Evolutionary conservation across 2,888 invertebrate species (phyloP).

Genomic region (Craniophora ligustri): DNA sequence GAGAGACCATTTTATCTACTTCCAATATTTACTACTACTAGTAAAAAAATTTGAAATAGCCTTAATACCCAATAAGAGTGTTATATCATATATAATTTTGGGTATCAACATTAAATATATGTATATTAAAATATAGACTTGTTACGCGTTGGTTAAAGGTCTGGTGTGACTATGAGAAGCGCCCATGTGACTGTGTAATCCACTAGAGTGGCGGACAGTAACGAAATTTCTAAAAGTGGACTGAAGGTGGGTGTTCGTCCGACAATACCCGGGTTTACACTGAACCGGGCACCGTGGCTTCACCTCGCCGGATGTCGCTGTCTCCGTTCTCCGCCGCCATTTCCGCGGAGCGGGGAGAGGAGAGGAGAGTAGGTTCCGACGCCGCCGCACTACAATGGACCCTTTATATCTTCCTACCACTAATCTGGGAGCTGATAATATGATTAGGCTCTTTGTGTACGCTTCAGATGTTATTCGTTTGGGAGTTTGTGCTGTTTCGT

Average conservation of each 20-base stretch:
- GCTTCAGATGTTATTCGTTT: constrained; percentile 52
- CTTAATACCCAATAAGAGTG: too few species aligned
- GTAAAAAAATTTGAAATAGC: too few species aligned
- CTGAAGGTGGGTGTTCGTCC: constrained; percentile 45
- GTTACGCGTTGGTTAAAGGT: too few species aligned
- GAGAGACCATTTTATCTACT: too few species aligned
- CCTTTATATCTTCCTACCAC: constrained; percentile 82
- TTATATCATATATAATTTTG: too few species aligned
- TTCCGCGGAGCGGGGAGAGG: constrained; percentile 68
- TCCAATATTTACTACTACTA: too few species aligned
- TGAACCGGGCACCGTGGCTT: constrained; percentile 64
- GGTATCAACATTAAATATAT: too few species aligned
- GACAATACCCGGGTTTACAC: constrained; percentile 54
- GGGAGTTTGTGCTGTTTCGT: constrained; percentile 22
- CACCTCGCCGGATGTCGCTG: constrained; percentile 82
- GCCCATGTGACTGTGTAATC: constrained; percentile 7
- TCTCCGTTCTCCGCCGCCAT: constrained; percentile 84
- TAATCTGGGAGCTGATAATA: constrained; percentile 79
- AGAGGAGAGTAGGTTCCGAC: constrained; percentile 57
- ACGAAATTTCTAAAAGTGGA: constrained; percentile 42
- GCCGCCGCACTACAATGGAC: constrained; percentile 76
- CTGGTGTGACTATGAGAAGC: too few species aligned
- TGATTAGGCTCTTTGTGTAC: constrained; percentile 71
- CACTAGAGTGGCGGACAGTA: constrained; percentile 25
- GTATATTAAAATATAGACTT: too few species aligned